These are phyloP conservation scores for Uropetala carovei DNA, from an alignment of 2,888 invertebrate genomes.

Conservation along the genomic window DNA sequence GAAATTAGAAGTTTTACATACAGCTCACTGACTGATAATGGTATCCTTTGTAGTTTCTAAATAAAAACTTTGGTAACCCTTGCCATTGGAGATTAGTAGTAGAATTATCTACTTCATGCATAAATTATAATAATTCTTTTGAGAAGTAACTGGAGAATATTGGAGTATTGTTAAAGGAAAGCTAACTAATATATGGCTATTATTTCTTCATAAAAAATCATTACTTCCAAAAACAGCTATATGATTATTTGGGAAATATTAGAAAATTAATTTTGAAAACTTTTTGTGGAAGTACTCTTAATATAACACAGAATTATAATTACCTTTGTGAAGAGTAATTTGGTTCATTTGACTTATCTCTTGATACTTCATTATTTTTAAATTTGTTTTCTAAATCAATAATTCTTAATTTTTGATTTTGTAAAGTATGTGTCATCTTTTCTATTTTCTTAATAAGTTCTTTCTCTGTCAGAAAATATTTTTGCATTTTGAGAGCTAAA, in stretches of 20 bases:
- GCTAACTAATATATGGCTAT: too few relatives aligned
- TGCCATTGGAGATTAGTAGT: too few relatives aligned
- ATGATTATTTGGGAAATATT: neutral
- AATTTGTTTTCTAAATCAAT: neutral
- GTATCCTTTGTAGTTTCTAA: too few relatives aligned
- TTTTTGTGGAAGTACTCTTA: neutral
- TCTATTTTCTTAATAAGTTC: neutral
- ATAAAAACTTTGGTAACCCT: too few relatives aligned
- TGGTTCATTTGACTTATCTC: neutral
- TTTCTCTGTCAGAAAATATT: neutral
- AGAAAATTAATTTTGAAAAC: neutral
- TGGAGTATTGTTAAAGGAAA: too few relatives aligned
- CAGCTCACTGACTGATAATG: too few relatives aligned
- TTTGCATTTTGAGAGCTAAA: neutral
- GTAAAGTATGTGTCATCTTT: neutral
- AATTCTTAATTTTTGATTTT: slow-evolving; percentile 36
- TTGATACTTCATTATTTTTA: neutral
- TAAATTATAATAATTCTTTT: too few relatives aligned
- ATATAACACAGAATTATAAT: neutral
- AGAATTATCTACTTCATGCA: too few relatives aligned
- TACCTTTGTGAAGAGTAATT: neutral
- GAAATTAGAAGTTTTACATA: too few relatives aligned
- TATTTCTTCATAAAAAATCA: too few relatives aligned
- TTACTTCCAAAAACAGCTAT: too few relatives aligned
- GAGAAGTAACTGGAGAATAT: too few relatives aligned